These are phyloP conservation scores for Euphonia xanthogaster DNA, from an alignment of 2,797 vertebrate species.

Conservation along the genomic window DNA sequence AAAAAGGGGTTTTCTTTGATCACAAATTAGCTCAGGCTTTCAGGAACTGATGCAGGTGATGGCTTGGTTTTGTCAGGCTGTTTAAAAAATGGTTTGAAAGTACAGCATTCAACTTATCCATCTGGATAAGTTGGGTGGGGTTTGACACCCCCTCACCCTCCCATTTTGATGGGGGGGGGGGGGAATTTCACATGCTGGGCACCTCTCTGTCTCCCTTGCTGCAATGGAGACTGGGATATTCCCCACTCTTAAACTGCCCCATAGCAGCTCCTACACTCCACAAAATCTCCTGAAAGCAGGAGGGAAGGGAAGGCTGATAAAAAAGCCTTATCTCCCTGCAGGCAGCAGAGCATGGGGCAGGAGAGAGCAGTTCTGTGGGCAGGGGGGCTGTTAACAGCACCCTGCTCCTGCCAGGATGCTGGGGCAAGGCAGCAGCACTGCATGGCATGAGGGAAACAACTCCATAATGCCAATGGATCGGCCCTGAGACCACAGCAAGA, in stretches of 20 bases:
- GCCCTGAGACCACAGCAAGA: neutral
- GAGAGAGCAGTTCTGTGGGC: neutral
- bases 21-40: conserved; percentile 45
- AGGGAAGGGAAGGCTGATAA: neutral
- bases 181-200: neutral
- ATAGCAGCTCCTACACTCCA: neutral
- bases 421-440: neutral
- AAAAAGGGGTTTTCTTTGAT: conserved; percentile 43
- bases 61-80: conserved; percentile 29
- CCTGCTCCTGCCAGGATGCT: neutral
- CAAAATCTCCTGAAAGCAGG: neutral
- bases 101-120: conserved; percentile 34
- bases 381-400: neutral
- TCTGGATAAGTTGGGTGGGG: neutral
- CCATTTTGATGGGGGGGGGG: neutral
- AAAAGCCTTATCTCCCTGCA: neutral
- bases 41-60: conserved; percentile 35
- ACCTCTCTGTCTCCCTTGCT: neutral
- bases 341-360: neutral
- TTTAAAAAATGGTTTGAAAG: conserved; percentile 28
- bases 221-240: rapidly evolving
- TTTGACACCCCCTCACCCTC: neutral
- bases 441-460: rapidly evolving
- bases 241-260: neutral
- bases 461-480: rapidly evolving